Base-by-base conservation (phyloP, 1,140 invertebrate genomes). In the Frieseomelitta varia region DNA sequence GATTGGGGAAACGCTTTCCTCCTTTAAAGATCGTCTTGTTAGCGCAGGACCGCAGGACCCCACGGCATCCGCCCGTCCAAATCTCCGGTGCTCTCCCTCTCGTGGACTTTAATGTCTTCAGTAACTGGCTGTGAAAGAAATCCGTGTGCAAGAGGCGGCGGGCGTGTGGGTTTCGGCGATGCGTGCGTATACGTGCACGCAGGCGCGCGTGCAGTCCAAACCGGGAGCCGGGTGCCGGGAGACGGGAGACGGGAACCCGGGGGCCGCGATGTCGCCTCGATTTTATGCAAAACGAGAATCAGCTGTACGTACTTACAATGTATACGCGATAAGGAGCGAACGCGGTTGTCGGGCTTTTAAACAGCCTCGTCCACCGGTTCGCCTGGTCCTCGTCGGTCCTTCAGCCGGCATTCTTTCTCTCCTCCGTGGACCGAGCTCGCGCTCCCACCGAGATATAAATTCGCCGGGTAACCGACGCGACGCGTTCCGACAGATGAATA, bases 1-100 rank as follows among this genome's bases (percentile, higher is more conserved):
- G 92, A 93, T 90, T 91, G 91, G 90, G 92, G 91, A 92, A 93
- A 93, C 91, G 90, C 88, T 93, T 93, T 93, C 91, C 88, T 90
- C 87, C 87, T 91, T 91, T 92, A 90, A 82, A 90, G 88, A 91
- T 91, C 89, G 87, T 91, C 91, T 93, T 92, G 91, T 93, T 93
- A 93, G 88, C 89, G 86, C 79, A 87, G 84, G 84, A 73, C 68
- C 58, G 84, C 77, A 51, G 79, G 80, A 79, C 56, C 76, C 68
- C 83, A 58, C 78, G 83, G 82, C 85, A 82, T 74, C 86, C 87
- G 88, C 80, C 88, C 79, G 89, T 90, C 88, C 83, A 90, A 92
- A 92, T 92, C 89, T 90, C 88, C 89, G 85, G 21, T 24, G 27
- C 85, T 86, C 81, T 69, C 71, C 83, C 79, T 72, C 56, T 47